Evolutionary conservation across 2,113 vertebrate species (phyloP).

Genomic region (Pleuronectes platessa): DNA sequence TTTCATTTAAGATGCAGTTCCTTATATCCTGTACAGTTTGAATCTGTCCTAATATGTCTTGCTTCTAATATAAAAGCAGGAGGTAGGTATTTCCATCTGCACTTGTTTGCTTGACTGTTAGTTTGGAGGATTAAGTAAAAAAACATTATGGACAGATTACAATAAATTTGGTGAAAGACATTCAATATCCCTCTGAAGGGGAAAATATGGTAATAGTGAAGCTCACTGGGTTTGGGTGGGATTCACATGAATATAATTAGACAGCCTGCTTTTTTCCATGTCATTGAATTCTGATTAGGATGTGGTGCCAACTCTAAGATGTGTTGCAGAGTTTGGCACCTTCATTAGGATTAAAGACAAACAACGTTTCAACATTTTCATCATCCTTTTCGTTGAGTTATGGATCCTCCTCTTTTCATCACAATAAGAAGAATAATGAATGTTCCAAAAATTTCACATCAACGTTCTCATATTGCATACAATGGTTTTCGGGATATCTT

Average conservation of each 20-base stretch:
- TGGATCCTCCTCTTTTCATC: constrained; percentile 39
- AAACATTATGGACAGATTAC: no score
- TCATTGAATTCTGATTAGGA: constrained; percentile 62
- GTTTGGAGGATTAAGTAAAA: no score
- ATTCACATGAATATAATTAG: constrained; percentile 58
- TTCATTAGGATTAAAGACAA: neutral
- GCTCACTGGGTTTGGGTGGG: constrained; percentile 59
- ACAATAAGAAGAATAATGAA: constrained; percentile 8
- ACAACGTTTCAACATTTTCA: constrained; percentile 15
- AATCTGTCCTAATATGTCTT: no score
- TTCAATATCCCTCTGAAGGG: constrained; percentile 62
- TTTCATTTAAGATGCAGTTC: no score
- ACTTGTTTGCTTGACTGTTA: no score
- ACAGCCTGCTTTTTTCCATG: constrained; percentile 49
- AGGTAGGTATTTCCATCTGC: no score
- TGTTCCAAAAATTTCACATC: constrained; percentile 3
- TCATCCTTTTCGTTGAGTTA: constrained; percentile 22
- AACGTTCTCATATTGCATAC: constrained; percentile 5
- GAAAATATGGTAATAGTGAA: constrained; percentile 58
- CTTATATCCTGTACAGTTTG: no score
- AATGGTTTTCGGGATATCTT: constrained; percentile 14
- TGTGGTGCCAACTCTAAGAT: constrained; percentile 52
- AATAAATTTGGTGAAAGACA: neutral
- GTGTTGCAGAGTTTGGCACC: constrained; percentile 51
- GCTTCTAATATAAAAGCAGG: no score